A percentile compares a stretch with the other conserved stretches of the same genome.
These are phyloP conservation scores for Cephus cinctus DNA, from an alignment of 1,140 invertebrate genomes.

Conservation along the genomic window DNA sequence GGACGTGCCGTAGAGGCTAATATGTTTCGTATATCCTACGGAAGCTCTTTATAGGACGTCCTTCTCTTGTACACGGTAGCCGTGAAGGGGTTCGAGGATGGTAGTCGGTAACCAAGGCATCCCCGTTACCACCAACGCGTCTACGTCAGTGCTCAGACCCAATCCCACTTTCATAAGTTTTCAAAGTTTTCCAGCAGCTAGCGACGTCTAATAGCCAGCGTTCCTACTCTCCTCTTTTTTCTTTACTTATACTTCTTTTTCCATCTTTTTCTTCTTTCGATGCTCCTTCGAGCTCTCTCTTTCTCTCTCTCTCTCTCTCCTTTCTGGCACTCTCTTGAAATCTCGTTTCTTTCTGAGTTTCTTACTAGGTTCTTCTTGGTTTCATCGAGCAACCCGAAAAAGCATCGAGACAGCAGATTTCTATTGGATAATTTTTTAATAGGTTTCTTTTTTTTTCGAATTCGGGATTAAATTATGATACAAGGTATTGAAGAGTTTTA, in stretches of 20 bases:
- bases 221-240: background rate
- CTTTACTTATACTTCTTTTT: background rate
- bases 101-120: too few relatives aligned
- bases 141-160: conserved; percentile 27
- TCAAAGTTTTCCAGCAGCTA: conserved; percentile 42
- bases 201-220: conserved; percentile 41
- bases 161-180: conserved; percentile 51
- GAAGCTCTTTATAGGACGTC: conserved; percentile 17
- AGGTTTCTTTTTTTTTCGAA: too few relatives aligned
- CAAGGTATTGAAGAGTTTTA: too few relatives aligned
- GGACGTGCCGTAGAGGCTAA: conserved; percentile 45
- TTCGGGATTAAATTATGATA: too few relatives aligned
- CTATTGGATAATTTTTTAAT: too few relatives aligned
- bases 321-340: too few relatives aligned
- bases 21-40: conserved; percentile 45
- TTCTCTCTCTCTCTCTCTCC: conserved; percentile 5
- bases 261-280: background rate
- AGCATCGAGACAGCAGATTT: too few relatives aligned
- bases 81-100: background rate
- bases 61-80: background rate
- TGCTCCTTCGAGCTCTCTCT: conserved; percentile 7
- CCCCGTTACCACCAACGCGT: too few relatives aligned
- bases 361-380: too few relatives aligned
- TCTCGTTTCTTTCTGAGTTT: too few relatives aligned
- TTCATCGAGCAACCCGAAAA: too few relatives aligned